Conservation (phyloP, 2,113 vertebrate genomes). For the Pangasianodon gigas region DNA sequence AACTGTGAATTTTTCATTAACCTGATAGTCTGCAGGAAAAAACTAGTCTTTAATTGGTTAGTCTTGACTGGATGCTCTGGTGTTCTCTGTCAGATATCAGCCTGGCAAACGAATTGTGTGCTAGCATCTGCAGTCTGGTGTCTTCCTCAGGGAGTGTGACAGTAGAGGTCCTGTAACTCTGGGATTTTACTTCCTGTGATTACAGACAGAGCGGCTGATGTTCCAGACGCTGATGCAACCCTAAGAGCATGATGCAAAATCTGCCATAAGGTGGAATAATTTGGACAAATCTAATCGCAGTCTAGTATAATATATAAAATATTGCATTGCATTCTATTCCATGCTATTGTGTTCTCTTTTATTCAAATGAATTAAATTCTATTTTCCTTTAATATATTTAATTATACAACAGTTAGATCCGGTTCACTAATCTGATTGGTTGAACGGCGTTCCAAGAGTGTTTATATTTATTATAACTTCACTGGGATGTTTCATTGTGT, state of each 20-base stretch:
- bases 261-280: not conserved
- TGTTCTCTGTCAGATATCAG: not conserved
- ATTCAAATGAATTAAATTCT: not conserved
- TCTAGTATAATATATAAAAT: not conserved
- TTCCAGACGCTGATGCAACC: conserved; percentile 12
- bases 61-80: not conserved
- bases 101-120: not conserved
- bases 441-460: not conserved
- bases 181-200: not conserved
- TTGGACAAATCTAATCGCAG: not conserved
- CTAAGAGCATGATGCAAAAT: not conserved
- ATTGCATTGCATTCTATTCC: not conserved
- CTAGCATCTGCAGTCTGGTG: not conserved
- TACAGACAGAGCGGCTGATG: not conserved
- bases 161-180: not conserved
- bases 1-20: not conserved
- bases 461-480: not conserved
- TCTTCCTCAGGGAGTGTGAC: not conserved
- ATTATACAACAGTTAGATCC: not conserved
- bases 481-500: not conserved
- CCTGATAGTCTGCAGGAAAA: not conserved
- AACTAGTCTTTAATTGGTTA: not conserved
- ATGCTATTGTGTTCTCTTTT: not conserved
- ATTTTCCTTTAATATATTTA: not conserved
- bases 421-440: not conserved